A percentile compares a stretch with the other conserved stretches of the same genome.
phyloP scores from a whole-genome alignment of 2,797 vertebrate genomes.

The Myoxocephalus aenaeus region DNA sequence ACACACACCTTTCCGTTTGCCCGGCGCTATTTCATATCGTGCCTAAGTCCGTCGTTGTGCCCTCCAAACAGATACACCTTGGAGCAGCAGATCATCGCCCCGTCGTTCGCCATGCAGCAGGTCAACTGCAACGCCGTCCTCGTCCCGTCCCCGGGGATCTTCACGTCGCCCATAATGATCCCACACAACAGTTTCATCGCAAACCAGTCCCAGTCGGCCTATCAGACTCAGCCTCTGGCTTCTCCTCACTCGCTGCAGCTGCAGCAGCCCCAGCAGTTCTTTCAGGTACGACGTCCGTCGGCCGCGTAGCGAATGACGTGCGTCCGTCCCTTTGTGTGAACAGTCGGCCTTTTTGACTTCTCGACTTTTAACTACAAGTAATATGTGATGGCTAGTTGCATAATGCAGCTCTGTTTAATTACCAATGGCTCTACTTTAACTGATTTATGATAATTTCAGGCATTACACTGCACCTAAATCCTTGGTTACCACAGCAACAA shows the following conservation, averaged over 20 bases:
- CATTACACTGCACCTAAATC: slow-evolving; percentile 28
- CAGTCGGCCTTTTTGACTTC: background rate
- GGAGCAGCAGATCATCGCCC: slow-evolving; percentile 85
- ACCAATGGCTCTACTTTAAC: slow-evolving; percentile 13
- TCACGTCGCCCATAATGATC: slow-evolving; percentile 85
- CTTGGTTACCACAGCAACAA: slow-evolving; percentile 61
- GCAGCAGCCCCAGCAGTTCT: slow-evolving; percentile 86
- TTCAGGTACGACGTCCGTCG: slow-evolving; percentile 78
- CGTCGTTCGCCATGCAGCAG: slow-evolving; percentile 82
- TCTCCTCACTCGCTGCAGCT: slow-evolving; percentile 80
- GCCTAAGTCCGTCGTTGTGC: slow-evolving; percentile 18
- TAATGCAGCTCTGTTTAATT: slow-evolving; percentile 9
- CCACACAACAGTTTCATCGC: slow-evolving; percentile 80
- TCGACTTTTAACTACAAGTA: background rate
- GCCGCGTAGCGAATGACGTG: background rate
- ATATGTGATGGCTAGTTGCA: background rate
- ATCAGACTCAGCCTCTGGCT: slow-evolving; percentile 80
- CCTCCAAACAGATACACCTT: slow-evolving; percentile 81
- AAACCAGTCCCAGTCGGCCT: slow-evolving; percentile 81
- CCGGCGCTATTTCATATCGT: background rate
- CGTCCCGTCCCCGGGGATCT: slow-evolving; percentile 75
- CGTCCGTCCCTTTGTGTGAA: background rate
- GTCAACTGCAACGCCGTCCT: slow-evolving; percentile 81
- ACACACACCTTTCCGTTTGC: background rate
- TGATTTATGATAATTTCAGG: slow-evolving; percentile 33